Evolutionary conservation across 2,797 vertebrate genomes (phyloP).

Genomic region (Pipistrellus pygmaeus): DNA sequence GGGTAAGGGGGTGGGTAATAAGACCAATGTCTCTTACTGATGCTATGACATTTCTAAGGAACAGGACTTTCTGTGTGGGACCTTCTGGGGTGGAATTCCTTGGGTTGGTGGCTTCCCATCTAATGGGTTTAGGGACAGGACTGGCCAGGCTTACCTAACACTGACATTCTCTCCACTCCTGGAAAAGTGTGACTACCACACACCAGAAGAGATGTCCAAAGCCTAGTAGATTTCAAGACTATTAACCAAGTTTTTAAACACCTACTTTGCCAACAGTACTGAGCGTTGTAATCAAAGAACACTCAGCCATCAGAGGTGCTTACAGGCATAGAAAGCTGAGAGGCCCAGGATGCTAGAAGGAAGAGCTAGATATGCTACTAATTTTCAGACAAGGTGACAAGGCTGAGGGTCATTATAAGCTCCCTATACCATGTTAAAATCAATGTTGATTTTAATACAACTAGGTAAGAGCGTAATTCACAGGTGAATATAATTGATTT

Average conservation of each 20-base stretch:
- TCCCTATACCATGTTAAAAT: background rate
- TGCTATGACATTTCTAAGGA: background rate
- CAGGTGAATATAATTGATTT: slow-evolving; percentile 8
- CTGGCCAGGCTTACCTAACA: background rate
- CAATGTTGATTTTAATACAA: slow-evolving; percentile 3
- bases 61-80: background rate
- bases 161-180: background rate
- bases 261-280: background rate
- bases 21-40: background rate
- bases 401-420: background rate
- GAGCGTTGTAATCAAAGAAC: background rate
- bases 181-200: background rate
- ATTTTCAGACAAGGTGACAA: background rate
- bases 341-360: background rate
- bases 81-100: background rate
- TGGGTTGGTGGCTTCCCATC: background rate
- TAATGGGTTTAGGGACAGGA: background rate
- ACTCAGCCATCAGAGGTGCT: background rate
- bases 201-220: background rate
- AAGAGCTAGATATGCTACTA: background rate
- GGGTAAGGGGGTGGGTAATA: background rate
- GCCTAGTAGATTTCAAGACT: background rate
- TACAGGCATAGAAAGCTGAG: background rate
- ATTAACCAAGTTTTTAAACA: background rate
- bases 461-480: slow-evolving; percentile 18